Evolutionary conservation across 1,140 invertebrate genomes (phyloP), one percentile per base, ranked within the genome.

Genomic region (Leptoteleia sp.): DNA sequence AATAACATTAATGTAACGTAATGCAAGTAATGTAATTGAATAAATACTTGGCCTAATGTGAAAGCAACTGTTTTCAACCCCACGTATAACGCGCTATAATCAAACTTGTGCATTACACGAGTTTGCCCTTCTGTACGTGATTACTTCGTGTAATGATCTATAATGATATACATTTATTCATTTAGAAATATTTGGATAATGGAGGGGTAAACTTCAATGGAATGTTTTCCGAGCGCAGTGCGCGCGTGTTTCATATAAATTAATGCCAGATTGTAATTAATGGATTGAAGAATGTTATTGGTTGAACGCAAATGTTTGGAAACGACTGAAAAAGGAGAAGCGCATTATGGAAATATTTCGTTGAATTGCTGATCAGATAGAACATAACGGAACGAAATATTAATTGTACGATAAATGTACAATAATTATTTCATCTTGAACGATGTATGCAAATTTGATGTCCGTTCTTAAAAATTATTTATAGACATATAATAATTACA

Each of bases 11-110:
- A 83, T 80, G 81, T 67, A 76, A 75, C 80, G 76, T 82, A 80
- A 77, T 82, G 80, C 81, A 85, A 84, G 79, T 83, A 86, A 84
- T 83, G 82, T 87, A 86, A 86, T 87, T 83, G 72, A 76, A 67
- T 68, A 67, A 76, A 62, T 64, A 62, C 57, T 54, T 67, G 45
- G 48, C 29, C 47, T 57, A 67, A 68, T 52, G 62, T 54, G 40
- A 68, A 65, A 67, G 48, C 55, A 54, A 61, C 71, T 61, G 61
- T 67, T 67, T 61, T 75, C 71, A 54, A 40, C 61, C 54, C 55
- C 33, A 29, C 45, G 40, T 62, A 55, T 48, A 62, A 47, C 73
- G 48, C 25, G 47, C 31, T 55, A 42, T 70, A 70, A 76, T 76
- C 73, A 68, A 76, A 76, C 64, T 64, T 76, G 47, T 70, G 52